Conservation (phyloP, 2,113 vertebrate species). For the Regulus satrapa region DNA sequence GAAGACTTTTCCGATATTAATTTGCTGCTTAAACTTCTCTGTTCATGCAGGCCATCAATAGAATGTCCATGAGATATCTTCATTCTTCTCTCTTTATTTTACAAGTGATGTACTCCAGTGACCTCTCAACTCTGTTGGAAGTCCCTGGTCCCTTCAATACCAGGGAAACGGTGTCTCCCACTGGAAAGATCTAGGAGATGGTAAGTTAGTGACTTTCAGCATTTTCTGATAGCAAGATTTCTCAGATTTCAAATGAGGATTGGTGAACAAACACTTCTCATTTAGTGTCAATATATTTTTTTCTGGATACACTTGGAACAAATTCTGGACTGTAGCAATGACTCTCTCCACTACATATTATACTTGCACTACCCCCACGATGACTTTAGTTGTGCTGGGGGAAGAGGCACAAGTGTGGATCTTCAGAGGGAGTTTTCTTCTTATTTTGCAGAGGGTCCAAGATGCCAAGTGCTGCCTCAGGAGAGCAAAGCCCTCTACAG, state of each 20-base stretch:
- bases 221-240: background rate
- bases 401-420: background rate
- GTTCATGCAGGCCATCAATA: background rate
- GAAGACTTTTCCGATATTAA: background rate
- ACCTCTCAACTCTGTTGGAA: background rate
- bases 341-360: background rate
- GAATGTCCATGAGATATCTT: background rate
- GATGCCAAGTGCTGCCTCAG: background rate
- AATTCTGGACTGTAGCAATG: background rate
- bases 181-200: background rate
- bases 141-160: background rate
- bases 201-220: background rate
- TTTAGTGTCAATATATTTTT: background rate
- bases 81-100: background rate
- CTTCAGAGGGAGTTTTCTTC: background rate
- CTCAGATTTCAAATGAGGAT: background rate
- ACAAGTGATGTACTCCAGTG: background rate
- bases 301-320: background rate
- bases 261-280: background rate
- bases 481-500: background rate
- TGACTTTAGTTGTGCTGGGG: background rate
- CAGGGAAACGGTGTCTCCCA: background rate
- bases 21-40: background rate
- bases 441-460: background rate
- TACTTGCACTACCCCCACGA: rapidly evolving